Conservation (phyloP, 92 coral and sea anemone genomes). For the Zoanthus gigantus region DNA sequence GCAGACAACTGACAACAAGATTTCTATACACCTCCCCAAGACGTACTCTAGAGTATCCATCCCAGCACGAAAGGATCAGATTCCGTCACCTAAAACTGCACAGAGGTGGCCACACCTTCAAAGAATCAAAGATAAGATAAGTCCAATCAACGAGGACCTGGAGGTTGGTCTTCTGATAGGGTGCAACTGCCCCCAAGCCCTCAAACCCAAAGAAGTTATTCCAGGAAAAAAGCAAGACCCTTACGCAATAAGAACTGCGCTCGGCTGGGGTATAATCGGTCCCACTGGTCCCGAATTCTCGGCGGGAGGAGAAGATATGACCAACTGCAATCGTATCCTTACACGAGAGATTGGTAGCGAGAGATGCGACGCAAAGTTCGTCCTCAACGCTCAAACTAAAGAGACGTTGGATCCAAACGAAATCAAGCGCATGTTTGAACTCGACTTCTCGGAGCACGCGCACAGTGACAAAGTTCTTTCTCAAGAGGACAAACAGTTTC, state of each 20-base stretch:
- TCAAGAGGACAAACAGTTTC: slow-evolving; percentile 52
- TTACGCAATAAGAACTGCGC: slow-evolving; percentile 42
- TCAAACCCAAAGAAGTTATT: slow-evolving; percentile 29
- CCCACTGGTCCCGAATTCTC: slow-evolving; percentile 19
- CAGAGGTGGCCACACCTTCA: slow-evolving; percentile 51
- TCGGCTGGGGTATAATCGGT: slow-evolving; percentile 64
- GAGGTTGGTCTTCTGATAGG: slow-evolving; percentile 54
- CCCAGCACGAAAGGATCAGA: slow-evolving; percentile 49
- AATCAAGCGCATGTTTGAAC: slow-evolving; percentile 44
- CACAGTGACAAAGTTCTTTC: slow-evolving; percentile 33
- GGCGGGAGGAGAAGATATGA: slow-evolving; percentile 12
- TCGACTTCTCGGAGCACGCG: slow-evolving; percentile 37
- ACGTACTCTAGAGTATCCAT: slow-evolving; percentile 53
- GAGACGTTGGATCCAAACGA: slow-evolving; percentile 52
- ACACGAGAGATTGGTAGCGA: slow-evolving; percentile 20
- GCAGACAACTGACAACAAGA: slow-evolving; percentile 39
- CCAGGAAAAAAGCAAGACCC: slow-evolving; percentile 37
- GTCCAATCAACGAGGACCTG: slow-evolving; percentile 33
- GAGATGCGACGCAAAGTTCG: slow-evolving; percentile 9
- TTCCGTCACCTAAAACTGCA: slow-evolving; percentile 56
- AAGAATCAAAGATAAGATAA: slow-evolving; percentile 23
- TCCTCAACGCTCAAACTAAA: slow-evolving; percentile 8
- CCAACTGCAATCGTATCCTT: slow-evolving; percentile 32
- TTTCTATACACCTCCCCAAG: slow-evolving; percentile 56
- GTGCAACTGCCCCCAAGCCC: slow-evolving; percentile 48